These are phyloP conservation scores for Sesamia nonagrioides DNA, from an alignment of 1,140 invertebrate species.

Conservation along the genomic window DNA sequence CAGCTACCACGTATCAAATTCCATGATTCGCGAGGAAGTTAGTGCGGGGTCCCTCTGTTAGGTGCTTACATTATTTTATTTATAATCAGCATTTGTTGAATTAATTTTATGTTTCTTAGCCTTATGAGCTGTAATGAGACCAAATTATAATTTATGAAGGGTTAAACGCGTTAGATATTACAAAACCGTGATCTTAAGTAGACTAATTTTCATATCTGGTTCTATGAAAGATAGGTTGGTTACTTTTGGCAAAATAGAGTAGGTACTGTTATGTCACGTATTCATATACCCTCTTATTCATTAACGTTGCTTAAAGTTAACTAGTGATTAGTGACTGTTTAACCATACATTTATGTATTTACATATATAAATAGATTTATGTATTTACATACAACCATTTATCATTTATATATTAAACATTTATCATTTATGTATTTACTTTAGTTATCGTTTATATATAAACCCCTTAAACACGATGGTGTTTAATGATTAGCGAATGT, in stretches of 20 bases:
- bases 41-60: neutral
- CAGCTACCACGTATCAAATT: slow-evolving; percentile 10
- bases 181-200: neutral
- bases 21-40: slow-evolving; percentile 10
- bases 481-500: no score
- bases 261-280: neutral
- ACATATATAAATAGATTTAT: no score
- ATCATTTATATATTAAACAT: no score
- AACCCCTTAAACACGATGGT: no score
- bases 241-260: no score
- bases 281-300: no score
- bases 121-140: slow-evolving; percentile 1
- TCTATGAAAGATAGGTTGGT: neutral
- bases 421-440: no score
- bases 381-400: no score
- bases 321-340: no score
- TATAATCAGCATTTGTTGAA: slow-evolving; percentile 5
- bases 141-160: neutral
- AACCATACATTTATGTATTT: no score
- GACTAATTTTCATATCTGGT: neutral
- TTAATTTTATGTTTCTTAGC: slow-evolving; percentile 17
- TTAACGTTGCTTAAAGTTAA: no score
- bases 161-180: neutral
- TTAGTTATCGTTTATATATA: no score
- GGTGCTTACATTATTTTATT: neutral